Evolutionary conservation across 2,113 vertebrate species (phyloP), one percentile per base, ranked within the genome.

Genomic region (Corythoichthys intestinalis): DNA sequence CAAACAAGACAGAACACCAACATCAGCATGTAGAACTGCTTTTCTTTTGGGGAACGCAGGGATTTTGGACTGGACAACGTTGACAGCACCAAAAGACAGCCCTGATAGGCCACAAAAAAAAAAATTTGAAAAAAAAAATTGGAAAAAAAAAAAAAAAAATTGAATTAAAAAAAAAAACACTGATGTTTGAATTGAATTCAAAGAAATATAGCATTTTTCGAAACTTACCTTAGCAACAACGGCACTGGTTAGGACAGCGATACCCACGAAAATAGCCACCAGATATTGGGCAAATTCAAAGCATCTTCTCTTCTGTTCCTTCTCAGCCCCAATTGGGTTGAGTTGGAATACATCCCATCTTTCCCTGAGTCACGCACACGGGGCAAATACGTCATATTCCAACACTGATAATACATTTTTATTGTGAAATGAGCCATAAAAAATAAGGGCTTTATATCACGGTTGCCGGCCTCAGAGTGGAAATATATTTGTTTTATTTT

Each of bases 291-390:
- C 71, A 11, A 92, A 0, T 20, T 65, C 46, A 35, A 93, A 89
- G 63, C 90, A 90, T 75, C 11, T 78, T 73, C 52, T 78, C 77
- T 90, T 91, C 7, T n/a, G 8, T 78, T 93, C 91, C 73, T 93
- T 92, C 78, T 92, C 91, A 0, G 92, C 79, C 65, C 92, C 92
- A 2, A 88, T 37, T 0, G 90, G 91, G 67, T 91, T 92, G 67
- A 92, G 68, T 70, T 92, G 91, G 78, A 93, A 92, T 4, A 91
- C 91, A 81, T 93, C 92, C 92, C 92, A 93, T 39, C 91, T 92
- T 54, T 92, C 91, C 66, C 92, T 92, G 65, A 57, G 14, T 82
- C 54, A 64, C 52, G 9, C 48, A 54, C 60, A 69, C 66, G 65
- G n/a, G n/a, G 44, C 38, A 67, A 37, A 56, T 8, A 44, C 9